phyloP scores from a whole-genome alignment of 1,140 invertebrate genomes.

The Drosophila navojoa region DNA sequence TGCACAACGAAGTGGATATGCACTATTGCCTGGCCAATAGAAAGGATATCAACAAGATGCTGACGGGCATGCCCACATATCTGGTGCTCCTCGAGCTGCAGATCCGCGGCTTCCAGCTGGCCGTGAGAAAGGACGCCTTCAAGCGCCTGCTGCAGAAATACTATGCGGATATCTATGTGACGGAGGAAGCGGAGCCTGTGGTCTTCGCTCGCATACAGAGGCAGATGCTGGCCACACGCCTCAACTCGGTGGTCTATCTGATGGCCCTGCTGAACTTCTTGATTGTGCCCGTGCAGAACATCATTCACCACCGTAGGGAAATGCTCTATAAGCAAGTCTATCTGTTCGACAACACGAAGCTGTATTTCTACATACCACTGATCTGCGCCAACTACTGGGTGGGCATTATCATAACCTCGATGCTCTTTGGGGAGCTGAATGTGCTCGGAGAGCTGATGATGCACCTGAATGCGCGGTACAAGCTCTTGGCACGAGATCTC shows the following conservation, averaged over 20 bases:
- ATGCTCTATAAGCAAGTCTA: slow-evolving; percentile 69
- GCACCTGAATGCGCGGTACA: slow-evolving; percentile 70
- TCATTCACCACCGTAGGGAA: slow-evolving; percentile 54
- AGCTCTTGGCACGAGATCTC: slow-evolving; percentile 53
- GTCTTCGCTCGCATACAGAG: slow-evolving; percentile 50
- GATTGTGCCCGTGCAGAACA: slow-evolving; percentile 52
- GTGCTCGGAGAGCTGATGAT: slow-evolving; percentile 68
- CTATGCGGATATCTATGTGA: slow-evolving; percentile 63
- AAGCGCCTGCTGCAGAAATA: slow-evolving; percentile 58
- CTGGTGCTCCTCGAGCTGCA: slow-evolving; percentile 65
- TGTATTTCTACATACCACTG: slow-evolving; percentile 52
- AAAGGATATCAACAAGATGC: slow-evolving; percentile 62
- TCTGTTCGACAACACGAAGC: slow-evolving; percentile 58
- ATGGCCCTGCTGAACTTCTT: slow-evolving; percentile 58
- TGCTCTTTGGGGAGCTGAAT: slow-evolving; percentile 70
- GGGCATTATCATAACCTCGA: slow-evolving; percentile 62
- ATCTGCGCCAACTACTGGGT: slow-evolving; percentile 60
- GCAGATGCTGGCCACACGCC: slow-evolving; percentile 51
- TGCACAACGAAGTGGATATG: slow-evolving; percentile 64
- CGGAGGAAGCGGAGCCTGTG: slow-evolving; percentile 29
- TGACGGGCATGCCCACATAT: slow-evolving; percentile 66
- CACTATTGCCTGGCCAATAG: slow-evolving; percentile 51
- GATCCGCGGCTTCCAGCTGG: slow-evolving; percentile 65
- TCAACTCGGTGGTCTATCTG: slow-evolving; percentile 60
- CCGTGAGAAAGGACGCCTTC: slow-evolving; percentile 54